Conservation (phyloP, 2,797 vertebrate species). For the Myripristis jacobus region DNA sequence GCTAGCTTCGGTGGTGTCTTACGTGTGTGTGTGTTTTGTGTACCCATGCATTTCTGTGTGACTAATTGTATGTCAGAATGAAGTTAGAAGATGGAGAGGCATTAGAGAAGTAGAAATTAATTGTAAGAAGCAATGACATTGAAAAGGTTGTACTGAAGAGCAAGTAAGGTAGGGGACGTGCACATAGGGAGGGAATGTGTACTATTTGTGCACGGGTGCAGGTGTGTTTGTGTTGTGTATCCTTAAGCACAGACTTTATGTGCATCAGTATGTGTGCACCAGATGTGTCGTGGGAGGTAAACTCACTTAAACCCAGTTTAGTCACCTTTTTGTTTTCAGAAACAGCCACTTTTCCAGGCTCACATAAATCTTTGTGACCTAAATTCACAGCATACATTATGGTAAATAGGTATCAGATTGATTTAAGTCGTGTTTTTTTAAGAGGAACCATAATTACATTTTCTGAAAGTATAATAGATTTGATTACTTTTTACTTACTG, state of each 20-base stretch:
- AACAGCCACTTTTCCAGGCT: too few relatives aligned
- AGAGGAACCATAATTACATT: not conserved
- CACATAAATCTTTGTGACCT: too few relatives aligned
- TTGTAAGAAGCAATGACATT: constrained; percentile 16
- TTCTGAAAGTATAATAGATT: too few relatives aligned
- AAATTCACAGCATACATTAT: too few relatives aligned
- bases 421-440: too few relatives aligned
- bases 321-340: too few relatives aligned
- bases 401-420: too few relatives aligned
- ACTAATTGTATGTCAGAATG: too few relatives aligned
- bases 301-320: too few relatives aligned
- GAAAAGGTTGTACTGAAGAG: constrained; percentile 18
- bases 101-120: constrained; percentile 21
- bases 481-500: constrained; percentile 47
- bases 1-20: constrained; percentile 48
- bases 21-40: constrained; percentile 17
- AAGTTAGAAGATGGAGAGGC: constrained; percentile 14
- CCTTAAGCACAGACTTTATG: not conserved
- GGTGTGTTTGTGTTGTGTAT: constrained; percentile 1
- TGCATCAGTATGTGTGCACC: constrained; percentile 6
- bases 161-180: constrained; percentile 37
- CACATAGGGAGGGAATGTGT: too few relatives aligned
- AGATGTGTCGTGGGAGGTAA: too few relatives aligned
- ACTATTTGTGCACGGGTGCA: constrained; percentile 2
- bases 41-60: constrained; percentile 20